phyloP scores from a whole-genome alignment of 2,888 invertebrate genomes.

The Pemphredon lugubris region DNA sequence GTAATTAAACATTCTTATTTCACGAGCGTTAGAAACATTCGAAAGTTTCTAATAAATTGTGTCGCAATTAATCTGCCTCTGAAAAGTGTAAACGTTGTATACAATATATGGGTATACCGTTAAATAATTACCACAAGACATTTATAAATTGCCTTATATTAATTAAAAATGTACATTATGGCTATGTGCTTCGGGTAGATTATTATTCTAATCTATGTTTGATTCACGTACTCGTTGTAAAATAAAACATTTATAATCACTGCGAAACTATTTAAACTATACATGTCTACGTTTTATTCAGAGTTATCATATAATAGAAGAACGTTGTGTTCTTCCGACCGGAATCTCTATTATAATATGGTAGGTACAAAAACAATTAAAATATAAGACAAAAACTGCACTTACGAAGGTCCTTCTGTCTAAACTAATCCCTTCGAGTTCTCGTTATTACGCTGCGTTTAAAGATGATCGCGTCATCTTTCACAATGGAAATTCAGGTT shows the following conservation, averaged over 20 bases:
- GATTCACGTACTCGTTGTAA: neutral
- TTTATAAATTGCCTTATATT: constrained; percentile 4
- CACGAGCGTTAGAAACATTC: constrained; percentile 25
- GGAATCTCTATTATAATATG: too few relatives aligned
- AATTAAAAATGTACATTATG: neutral
- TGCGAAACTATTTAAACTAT: neutral
- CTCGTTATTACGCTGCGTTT: neutral
- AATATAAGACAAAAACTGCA: too few relatives aligned
- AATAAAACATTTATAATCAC: neutral
- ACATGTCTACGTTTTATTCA: too few relatives aligned
- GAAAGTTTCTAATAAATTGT: neutral
- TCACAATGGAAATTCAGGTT: neutral
- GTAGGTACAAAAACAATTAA: too few relatives aligned
- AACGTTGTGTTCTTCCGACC: too few relatives aligned
- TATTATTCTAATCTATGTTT: neutral
- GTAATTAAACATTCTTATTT: constrained; percentile 19
- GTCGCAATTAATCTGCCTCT: constrained; percentile 3
- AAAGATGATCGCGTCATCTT: neutral
- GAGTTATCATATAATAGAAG: too few relatives aligned
- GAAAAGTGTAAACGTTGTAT: neutral
- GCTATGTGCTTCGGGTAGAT: neutral
- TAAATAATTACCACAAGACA: constrained; percentile 1
- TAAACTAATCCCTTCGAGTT: too few relatives aligned
- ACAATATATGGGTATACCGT: neutral
- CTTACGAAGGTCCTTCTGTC: too few relatives aligned